phyloP scores from a whole-genome alignment of 2,888 invertebrate genomes.

The Leptinotarsa haldemani region DNA sequence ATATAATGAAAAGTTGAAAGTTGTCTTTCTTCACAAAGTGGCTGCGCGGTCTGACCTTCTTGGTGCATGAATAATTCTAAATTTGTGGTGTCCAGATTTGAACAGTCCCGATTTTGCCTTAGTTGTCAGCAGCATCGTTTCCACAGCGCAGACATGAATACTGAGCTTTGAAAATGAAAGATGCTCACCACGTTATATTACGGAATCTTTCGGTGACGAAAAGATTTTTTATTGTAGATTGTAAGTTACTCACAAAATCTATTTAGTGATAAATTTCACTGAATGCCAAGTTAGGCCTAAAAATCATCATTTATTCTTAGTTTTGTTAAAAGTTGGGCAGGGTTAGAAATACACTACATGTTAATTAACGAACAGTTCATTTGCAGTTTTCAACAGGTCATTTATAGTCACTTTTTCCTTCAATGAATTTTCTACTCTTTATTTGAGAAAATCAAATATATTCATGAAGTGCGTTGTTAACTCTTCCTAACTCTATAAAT shows the following conservation, averaged over 20 bases:
- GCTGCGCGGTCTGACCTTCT: constrained; percentile 31
- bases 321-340: constrained; percentile 34
- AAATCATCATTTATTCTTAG: constrained; percentile 44
- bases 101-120: constrained; percentile 63
- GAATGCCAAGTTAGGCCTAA: constrained; percentile 50
- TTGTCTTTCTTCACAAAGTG: constrained; percentile 28
- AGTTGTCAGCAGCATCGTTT: constrained; percentile 59
- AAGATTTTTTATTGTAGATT: constrained; percentile 65
- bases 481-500: not conserved
- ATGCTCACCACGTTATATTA: constrained; percentile 54
- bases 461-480: not conserved
- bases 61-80: constrained; percentile 64
- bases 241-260: constrained; percentile 61
- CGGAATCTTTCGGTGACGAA: constrained; percentile 61
- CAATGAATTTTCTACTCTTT: no score
- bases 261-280: constrained; percentile 58
- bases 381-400: not conserved
- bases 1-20: constrained; percentile 1
- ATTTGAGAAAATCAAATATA: no score
- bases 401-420: no score
- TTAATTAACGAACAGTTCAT: not conserved
- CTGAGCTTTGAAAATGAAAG: constrained; percentile 43
- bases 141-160: constrained; percentile 36
- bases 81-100: constrained; percentile 59
- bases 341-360: constrained; percentile 28